Conservation (phyloP, 2,113 vertebrate species). For the Melospiza georgiana region DNA sequence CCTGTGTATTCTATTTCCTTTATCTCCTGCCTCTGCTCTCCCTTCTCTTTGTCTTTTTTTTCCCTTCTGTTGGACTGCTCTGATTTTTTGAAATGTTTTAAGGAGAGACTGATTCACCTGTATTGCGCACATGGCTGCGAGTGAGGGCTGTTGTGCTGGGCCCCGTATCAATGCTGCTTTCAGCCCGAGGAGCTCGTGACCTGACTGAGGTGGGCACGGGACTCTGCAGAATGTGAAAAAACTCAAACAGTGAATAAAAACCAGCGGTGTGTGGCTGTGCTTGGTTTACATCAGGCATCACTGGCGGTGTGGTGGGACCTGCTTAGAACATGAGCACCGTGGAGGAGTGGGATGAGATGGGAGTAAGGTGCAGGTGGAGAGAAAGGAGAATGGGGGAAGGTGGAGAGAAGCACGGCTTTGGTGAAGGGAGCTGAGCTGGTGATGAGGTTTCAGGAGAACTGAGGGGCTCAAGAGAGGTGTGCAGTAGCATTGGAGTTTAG, state of each 20-base stretch:
- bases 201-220: background rate
- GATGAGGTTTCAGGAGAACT: background rate
- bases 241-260: background rate
- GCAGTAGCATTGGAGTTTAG: fast-evolving
- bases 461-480: background rate
- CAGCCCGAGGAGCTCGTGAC: fast-evolving
- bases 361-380: background rate
- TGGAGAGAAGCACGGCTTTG: background rate
- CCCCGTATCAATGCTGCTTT: background rate
- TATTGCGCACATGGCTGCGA: fast-evolving
- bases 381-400: background rate
- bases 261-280: background rate
- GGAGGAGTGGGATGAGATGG: background rate
- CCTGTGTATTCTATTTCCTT: background rate
- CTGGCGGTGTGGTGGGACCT: background rate
- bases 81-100: background rate
- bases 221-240: background rate
- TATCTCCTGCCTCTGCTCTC: background rate
- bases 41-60: background rate
- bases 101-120: background rate
- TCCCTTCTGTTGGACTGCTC: background rate
- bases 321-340: background rate
- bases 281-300: background rate
- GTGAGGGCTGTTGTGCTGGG: background rate
- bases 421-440: fast-evolving